A percentile compares a stretch with the other conserved stretches of the same genome.
These are phyloP conservation scores for Pipistrellus kuhlii DNA, from an alignment of 2,797 vertebrate genomes.

Conservation along the genomic window DNA sequence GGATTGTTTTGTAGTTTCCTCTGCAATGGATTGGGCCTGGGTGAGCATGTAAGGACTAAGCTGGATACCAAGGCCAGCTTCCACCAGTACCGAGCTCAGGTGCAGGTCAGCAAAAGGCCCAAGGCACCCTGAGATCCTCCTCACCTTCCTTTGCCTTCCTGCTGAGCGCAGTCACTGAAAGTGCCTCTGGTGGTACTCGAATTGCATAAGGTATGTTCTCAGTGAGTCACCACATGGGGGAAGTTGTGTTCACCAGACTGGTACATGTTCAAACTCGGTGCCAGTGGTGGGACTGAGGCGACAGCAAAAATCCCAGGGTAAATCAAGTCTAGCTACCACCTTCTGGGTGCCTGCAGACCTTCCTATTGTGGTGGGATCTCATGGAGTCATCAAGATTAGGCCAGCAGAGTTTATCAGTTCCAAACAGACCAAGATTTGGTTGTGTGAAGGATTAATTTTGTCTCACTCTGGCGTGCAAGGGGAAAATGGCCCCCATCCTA, in stretches of 20 bases:
- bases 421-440: not conserved
- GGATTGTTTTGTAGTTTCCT: not conserved
- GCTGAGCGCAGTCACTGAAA: not conserved
- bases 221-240: not conserved
- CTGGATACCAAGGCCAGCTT: not conserved
- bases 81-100: not conserved
- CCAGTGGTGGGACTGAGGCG: not conserved
- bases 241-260: not conserved
- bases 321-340: not conserved
- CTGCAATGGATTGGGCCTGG: not conserved
- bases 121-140: not conserved
- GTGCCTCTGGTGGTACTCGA: not conserved
- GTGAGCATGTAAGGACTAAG: not conserved
- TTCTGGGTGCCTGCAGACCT: not conserved
- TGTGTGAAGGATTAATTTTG: not conserved
- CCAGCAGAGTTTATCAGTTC: not conserved
- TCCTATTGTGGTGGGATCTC: not conserved
- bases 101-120: not conserved
- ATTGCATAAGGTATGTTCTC: not conserved
- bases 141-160: not conserved
- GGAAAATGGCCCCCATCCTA: not conserved
- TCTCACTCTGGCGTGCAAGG: not conserved
- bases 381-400: not conserved
- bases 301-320: not conserved
- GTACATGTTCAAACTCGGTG: not conserved